Base-by-base conservation (phyloP, 1,140 invertebrate species). In the Drosophila nigrodunni region DNA sequence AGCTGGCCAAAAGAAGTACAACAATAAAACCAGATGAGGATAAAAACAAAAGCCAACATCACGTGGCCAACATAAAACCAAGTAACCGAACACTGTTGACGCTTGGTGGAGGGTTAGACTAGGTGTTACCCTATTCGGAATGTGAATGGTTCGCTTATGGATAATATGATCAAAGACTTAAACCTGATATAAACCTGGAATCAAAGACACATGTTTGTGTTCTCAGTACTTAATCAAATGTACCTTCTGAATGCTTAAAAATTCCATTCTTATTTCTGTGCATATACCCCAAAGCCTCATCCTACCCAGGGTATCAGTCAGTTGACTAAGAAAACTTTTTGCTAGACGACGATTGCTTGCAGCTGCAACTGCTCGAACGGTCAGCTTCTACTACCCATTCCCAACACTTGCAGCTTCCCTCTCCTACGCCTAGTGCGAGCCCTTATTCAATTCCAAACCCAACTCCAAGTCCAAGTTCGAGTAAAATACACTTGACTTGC, bases 31-130 rank as follows among this genome's bases (percentile, higher is more conserved):
- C 47, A 78, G 62, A 80, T 61, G 74, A 65, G 61, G 70, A 54
- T 75, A 65, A 85, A 30, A 78, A 69, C 73, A 61, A 78, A 76
- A 80, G 47, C 66, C 72, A 82, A 80, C 62, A 72, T 66, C 60
- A 81, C 70, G 78, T 86, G 82, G 74, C 74, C 70, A 37, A 78
- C 82, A 82, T 85, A 69, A 78, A 80, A 87, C 57, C 70, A 74
- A 70, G 55, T n/a, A 66, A 52, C 57, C 41, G 60, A 35, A 7
- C 2, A 35, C 37, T 39, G 21, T 5, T 21, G 2, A 11, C 15
- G 6, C 9, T 13, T 30, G 3, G 18, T 10, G 11, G 3, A 10
- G 9, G 41, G 39, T 7, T n/a, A 9, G 11, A 43, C 57, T 61
- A 21, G 1, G 6, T 21, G 46, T 52, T 69, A 44, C 47, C 46